Evolutionary conservation across 2,113 vertebrate species (phyloP).

Genomic region (Cairina moschata): DNA sequence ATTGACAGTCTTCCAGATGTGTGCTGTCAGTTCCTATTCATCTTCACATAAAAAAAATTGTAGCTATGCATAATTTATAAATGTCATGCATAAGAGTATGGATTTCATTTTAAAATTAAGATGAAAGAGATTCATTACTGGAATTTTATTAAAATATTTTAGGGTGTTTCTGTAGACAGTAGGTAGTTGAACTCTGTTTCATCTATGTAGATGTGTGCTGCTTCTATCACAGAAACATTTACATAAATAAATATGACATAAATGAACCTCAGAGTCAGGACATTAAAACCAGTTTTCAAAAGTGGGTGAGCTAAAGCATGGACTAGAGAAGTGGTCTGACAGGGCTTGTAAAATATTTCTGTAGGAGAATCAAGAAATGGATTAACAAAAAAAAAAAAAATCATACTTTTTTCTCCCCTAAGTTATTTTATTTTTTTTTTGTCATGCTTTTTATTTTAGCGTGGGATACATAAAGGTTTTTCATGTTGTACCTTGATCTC

Average conservation of each 20-base stretch:
- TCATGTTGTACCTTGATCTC: constrained; percentile 17
- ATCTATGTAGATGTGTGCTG: not conserved
- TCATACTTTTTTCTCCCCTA: not conserved
- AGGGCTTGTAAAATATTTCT: rapidly evolving
- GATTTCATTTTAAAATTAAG: constrained; percentile 19
- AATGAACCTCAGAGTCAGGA: not conserved
- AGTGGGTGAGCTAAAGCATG: rapidly evolving
- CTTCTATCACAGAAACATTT: not conserved
- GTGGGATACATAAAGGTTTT: not conserved
- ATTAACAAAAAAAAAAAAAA: too few relatives aligned
- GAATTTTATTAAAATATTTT: not conserved
- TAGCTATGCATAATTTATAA: constrained; percentile 43
- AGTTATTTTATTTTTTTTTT: not conserved
- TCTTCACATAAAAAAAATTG: not conserved
- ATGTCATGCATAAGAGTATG: not conserved
- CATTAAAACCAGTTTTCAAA: rapidly evolving
- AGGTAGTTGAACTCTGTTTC: not conserved
- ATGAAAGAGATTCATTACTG: not conserved
- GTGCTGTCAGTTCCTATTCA: constrained; percentile 19
- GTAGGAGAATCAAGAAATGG: not conserved
- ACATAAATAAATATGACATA: not conserved
- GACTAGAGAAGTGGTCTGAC: not conserved
- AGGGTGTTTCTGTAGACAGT: not conserved
- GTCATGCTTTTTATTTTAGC: constrained; percentile 1
- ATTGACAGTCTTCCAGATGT: constrained; percentile 35